Evolutionary conservation across 2,797 vertebrate genomes (phyloP), one percentile per base, ranked within the genome.

Genomic region (Paratrypauchen microcephalus): DNA sequence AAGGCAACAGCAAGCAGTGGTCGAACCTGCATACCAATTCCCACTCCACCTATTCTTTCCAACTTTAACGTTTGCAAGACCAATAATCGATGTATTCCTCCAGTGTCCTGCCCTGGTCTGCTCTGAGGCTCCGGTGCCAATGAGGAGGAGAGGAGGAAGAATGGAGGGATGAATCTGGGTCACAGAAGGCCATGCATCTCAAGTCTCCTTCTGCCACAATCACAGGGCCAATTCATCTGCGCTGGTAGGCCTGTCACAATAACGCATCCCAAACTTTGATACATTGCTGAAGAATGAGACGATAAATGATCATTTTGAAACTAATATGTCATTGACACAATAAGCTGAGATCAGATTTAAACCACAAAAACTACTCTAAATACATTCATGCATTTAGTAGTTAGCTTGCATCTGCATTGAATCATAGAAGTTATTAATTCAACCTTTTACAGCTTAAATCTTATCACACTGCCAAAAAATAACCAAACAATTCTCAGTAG

Each of bases 161-260:
- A 86, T 89, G 85, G 82, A 90, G 83, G 79, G 81, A 85, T 90
- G 88, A 91, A 94, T 93, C 91, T 94, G 91, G 93, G 93, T 92
- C 92, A 92, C 91, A 83, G 87, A 89, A 88, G 92, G 92, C 91
- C 91, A 87, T 92, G 92, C 88, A 93, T 94, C 87, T 92, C 91
- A 93, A 93, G 86, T 93, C 91, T 81, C 82, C 76, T 77, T 81
- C 83, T 32, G 61, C 70, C 80, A 88, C 79, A 84, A 83, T 86
- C 82, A 91, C 21, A 86, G 83, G 86, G 81, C 83, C 89, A 91
- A 89, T 89, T 89, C 87, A 91, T 91, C 88, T 77, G 80, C 83
- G 76, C 76, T 80, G 62, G 32, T 36, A 8, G 32, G 8, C 8
- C 32, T 36, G 32, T 36, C 32, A 9, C 8, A 1, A 36, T 32